These are phyloP conservation scores for Nothobranchius furzeri DNA, from an alignment of 2,113 vertebrate genomes.

Conservation along the genomic window DNA sequence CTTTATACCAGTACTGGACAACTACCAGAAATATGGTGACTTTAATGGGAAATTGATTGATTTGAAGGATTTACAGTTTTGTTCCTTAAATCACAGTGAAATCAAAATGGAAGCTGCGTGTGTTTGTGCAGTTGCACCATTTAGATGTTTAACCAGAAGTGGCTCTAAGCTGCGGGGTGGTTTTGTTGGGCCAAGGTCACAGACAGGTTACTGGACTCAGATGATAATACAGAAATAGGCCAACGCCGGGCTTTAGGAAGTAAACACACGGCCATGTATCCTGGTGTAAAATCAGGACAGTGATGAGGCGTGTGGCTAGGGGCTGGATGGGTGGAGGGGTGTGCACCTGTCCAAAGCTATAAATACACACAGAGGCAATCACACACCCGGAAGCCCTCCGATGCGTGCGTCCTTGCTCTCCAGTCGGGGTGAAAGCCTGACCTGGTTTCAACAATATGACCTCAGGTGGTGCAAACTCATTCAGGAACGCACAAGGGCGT, in stretches of 20 bases:
- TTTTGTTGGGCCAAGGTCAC: constrained; percentile 47
- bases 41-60: no score
- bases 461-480: constrained; percentile 46
- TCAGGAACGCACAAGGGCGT: constrained; percentile 29
- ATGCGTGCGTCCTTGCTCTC: constrained; percentile 50
- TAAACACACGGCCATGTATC: constrained; percentile 3
- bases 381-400: constrained; percentile 29
- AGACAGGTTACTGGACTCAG: constrained; percentile 40
- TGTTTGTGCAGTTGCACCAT: no score
- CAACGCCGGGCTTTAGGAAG: constrained; percentile 43
- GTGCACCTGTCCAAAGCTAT: constrained; percentile 63
- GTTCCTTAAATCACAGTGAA: no score
- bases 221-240: constrained; percentile 43
- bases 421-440: constrained; percentile 43
- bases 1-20: no score
- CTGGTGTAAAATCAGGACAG: constrained; percentile 42
- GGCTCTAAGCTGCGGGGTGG: constrained; percentile 15
- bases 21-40: no score
- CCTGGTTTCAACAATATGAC: constrained; percentile 65
- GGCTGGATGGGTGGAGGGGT: constrained; percentile 35
- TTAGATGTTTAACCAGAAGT: no score
- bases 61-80: no score
- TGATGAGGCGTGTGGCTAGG: constrained; percentile 28
- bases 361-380: constrained; percentile 40
- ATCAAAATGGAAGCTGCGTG: no score